Evolutionary conservation across 2,888 invertebrate species (phyloP).

Genomic region (Synanthedon formicaeformis): DNA sequence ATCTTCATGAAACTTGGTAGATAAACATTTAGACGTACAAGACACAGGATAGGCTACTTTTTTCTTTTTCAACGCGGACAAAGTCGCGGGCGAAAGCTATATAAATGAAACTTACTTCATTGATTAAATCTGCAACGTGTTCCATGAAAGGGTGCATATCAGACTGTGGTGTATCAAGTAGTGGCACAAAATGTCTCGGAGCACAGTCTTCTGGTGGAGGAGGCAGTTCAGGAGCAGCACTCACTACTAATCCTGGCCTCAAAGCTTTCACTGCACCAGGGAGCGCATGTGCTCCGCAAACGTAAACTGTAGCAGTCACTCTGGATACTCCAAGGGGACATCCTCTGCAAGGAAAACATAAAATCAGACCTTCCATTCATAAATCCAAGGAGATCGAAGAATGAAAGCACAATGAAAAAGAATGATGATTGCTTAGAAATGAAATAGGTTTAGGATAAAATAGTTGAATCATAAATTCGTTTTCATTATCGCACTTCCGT

Average conservation of each 20-base stretch:
- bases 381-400: too few relatives aligned
- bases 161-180: conserved; percentile 80
- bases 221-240: conserved; percentile 86
- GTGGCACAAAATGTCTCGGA: conserved; percentile 76
- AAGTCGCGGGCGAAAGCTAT: too few relatives aligned
- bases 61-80: too few relatives aligned
- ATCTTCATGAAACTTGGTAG: too few relatives aligned
- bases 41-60: too few relatives aligned
- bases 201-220: conserved; percentile 73
- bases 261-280: conserved; percentile 76
- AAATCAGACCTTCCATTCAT: neutral
- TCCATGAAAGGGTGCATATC: conserved; percentile 83
- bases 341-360: conserved; percentile 33
- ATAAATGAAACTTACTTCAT: conserved; percentile 59
- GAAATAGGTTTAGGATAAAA: too few relatives aligned
- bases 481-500: too few relatives aligned
- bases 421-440: too few relatives aligned
- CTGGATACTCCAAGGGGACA: conserved; percentile 75
- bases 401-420: neutral
- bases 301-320: conserved; percentile 78
- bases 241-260: conserved; percentile 82
- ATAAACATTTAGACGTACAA: too few relatives aligned
- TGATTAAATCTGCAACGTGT: conserved; percentile 79
- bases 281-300: conserved; percentile 84
- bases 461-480: too few relatives aligned